These are phyloP conservation scores for Characodon lateralis DNA, from an alignment of 2,797 vertebrate genomes.

Conservation along the genomic window DNA sequence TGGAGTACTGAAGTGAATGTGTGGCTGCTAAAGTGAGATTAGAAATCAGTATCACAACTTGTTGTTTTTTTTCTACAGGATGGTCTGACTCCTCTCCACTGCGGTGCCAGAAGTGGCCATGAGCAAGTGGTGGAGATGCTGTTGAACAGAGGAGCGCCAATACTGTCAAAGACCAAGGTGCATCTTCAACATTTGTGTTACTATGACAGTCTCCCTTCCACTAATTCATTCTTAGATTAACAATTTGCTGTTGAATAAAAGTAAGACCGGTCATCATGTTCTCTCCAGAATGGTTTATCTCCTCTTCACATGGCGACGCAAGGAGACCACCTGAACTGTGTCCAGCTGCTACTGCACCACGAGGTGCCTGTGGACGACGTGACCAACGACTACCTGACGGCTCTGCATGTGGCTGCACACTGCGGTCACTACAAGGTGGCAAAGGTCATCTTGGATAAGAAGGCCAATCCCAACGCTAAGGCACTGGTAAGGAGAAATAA, in stretches of 20 bases:
- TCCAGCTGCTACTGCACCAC: constrained; percentile 95
- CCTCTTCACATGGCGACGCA: constrained; percentile 98
- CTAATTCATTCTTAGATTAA: not conserved
- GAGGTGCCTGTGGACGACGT: constrained; percentile 96
- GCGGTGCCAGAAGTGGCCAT: constrained; percentile 93
- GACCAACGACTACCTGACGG: constrained; percentile 96
- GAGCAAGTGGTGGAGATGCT: constrained; percentile 97
- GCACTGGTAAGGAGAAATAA: constrained; percentile 86
- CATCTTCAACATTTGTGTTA: not conserved
- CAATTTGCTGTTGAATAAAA: not conserved
- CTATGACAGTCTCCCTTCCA: no score
- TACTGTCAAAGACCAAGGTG: constrained; percentile 98
- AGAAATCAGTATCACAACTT: not conserved
- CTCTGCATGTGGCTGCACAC: constrained; percentile 95
- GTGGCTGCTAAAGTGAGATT: not conserved
- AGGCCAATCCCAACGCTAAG: constrained; percentile 97
- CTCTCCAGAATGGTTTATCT: constrained; percentile 90
- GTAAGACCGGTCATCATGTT: not conserved
- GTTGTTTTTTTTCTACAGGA: constrained; percentile 79
- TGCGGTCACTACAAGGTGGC: constrained; percentile 98
- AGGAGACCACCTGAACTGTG: constrained; percentile 96
- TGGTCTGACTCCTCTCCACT: constrained; percentile 94
- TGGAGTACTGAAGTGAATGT: not conserved
- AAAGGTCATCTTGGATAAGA: constrained; percentile 97
- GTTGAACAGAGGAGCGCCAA: constrained; percentile 92